A percentile compares a stretch with the other conserved stretches of the same genome.
These are phyloP conservation scores for Urophycis tenuis DNA, from an alignment of 2,797 vertebrate genomes.

Conservation along the genomic window DNA sequence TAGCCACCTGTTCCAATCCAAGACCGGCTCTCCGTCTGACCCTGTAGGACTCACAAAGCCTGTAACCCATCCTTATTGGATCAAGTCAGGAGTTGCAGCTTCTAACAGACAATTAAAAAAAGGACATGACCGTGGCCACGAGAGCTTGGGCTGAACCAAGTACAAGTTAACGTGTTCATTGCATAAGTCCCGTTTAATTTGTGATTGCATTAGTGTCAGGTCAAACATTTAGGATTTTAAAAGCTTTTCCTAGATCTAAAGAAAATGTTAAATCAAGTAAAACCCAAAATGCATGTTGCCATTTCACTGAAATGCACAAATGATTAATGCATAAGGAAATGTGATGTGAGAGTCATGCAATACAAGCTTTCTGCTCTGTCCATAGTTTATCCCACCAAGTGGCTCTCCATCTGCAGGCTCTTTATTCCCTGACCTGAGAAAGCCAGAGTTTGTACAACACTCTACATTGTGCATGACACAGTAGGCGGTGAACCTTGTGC, in stretches of 20 bases:
- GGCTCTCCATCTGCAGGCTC: not conserved
- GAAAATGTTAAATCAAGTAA: not conserved
- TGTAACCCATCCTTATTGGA: conserved; percentile 34
- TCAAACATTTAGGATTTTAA: too few relatives aligned
- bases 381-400: not conserved
- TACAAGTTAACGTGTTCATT: not conserved
- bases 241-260: too few relatives aligned
- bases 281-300: not conserved
- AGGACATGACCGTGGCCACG: not conserved
- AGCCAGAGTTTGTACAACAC: too few relatives aligned
- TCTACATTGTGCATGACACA: not conserved
- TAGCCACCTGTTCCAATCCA: not conserved
- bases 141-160: not conserved
- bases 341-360: not conserved
- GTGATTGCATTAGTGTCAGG: not conserved
- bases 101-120: not conserved
- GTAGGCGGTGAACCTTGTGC: not conserved
- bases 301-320: not conserved
- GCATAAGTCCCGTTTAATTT: not conserved
- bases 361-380: not conserved
- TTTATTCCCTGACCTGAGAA: not conserved
- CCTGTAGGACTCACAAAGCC: conserved; percentile 18
- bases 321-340: not conserved
- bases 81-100: conserved; percentile 9
- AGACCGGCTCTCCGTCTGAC: conserved; percentile 25